These are phyloP conservation scores for Hydrocynus forskahlii DNA, from an alignment of 2,797 vertebrate species.

Conservation along the genomic window DNA sequence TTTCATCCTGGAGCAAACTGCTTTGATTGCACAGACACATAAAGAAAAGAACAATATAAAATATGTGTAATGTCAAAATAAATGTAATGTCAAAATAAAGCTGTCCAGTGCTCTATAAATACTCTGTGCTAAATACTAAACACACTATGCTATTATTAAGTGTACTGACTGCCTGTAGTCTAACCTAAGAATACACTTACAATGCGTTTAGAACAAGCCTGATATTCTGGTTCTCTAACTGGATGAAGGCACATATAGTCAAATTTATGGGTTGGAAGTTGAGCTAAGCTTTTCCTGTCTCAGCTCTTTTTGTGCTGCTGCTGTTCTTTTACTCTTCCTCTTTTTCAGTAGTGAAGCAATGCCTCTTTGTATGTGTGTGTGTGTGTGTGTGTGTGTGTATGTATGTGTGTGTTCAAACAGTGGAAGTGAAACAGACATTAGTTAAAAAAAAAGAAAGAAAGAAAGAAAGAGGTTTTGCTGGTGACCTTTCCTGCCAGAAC, in stretches of 20 bases:
- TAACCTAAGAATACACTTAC: neutral
- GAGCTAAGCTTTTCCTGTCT: neutral
- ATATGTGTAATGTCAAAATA: too few relatives aligned
- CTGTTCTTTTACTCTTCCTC: neutral
- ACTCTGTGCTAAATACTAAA: too few relatives aligned
- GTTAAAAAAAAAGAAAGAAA: too few relatives aligned
- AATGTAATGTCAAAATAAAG: too few relatives aligned
- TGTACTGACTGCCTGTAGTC: too few relatives aligned
- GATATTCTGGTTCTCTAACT: neutral
- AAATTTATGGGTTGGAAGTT: neutral
- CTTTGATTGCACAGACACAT: too few relatives aligned
- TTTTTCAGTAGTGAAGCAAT: slow-evolving; percentile 19
- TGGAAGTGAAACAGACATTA: slow-evolving; percentile 25
- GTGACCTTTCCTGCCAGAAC: slow-evolving; percentile 47
- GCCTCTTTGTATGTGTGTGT: too few relatives aligned
- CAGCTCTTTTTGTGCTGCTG: neutral
- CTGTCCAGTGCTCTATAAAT: too few relatives aligned
- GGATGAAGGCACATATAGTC: neutral
- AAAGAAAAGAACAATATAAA: too few relatives aligned
- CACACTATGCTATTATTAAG: too few relatives aligned
- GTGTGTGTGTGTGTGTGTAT: too few relatives aligned
- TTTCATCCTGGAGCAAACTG: too few relatives aligned
- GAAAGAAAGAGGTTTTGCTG: slow-evolving; percentile 30
- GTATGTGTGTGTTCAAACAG: slow-evolving; percentile 8
- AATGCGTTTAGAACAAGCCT: neutral